Percentiles rank a stretch among this genome's conserved stretches.
phyloP scores from a whole-genome alignment of 1,140 invertebrate genomes.

The Pogonus chalceus region DNA sequence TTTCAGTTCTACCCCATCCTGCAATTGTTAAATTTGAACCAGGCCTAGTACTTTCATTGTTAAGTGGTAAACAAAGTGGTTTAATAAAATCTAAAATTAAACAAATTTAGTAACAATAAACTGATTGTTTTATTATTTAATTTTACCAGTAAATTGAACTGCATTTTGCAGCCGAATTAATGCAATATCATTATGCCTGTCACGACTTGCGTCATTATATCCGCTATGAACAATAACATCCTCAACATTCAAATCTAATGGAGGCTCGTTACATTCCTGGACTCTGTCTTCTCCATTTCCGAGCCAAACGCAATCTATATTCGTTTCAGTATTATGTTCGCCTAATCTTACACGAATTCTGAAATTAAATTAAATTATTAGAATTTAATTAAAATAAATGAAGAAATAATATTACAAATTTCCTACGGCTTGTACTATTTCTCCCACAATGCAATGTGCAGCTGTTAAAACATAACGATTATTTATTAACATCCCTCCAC shows the following conservation, averaged over 20 bases:
- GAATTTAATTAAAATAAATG: too few relatives aligned
- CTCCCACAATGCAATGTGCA: conserved; percentile 39
- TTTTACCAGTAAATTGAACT: too few relatives aligned
- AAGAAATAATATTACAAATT: conserved; percentile 10
- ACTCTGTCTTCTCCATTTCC: conserved; percentile 19
- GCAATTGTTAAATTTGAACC: conserved; percentile 7
- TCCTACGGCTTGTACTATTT: neutral
- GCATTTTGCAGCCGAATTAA: too few relatives aligned
- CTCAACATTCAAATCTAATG: conserved; percentile 37
- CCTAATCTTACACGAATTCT: conserved; percentile 50
- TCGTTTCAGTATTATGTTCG: conserved; percentile 43
- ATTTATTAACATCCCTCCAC: conserved; percentile 42
- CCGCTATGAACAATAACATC: conserved; percentile 37
- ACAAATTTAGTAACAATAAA: too few relatives aligned
- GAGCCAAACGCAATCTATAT: conserved; percentile 45
- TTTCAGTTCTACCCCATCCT: conserved; percentile 14
- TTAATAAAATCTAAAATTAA: conserved; percentile 11
- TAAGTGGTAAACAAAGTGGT: conserved; percentile 12
- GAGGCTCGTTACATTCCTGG: conserved; percentile 35
- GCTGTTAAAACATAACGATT: conserved; percentile 44
- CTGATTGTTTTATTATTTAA: too few relatives aligned
- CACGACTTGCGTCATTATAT: conserved; percentile 54
- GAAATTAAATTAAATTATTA: too few relatives aligned
- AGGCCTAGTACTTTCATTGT: neutral
- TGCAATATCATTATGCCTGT: conserved; percentile 43